Evolutionary conservation across 2,797 vertebrate species (phyloP).

Genomic region (Pelobates cultripes): DNA sequence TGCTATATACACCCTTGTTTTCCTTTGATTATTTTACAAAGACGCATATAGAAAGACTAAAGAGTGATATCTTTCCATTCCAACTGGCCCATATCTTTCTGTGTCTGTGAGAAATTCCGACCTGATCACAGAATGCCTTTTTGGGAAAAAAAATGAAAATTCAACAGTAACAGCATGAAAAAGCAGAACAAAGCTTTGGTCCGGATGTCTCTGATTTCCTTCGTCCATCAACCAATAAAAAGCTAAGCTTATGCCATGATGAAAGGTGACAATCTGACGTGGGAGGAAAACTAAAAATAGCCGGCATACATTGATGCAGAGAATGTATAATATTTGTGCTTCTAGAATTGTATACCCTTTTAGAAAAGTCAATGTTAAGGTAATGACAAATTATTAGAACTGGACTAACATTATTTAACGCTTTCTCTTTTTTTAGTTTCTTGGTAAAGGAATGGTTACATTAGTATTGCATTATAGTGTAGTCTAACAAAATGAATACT

Average conservation of each 20-base stretch:
- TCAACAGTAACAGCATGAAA: neutral
- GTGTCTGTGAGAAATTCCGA: constrained; percentile 1
- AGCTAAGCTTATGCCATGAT: constrained; percentile 11
- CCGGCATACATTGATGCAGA: constrained; percentile 17
- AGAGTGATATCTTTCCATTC: constrained; percentile 4
- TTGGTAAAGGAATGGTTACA: too few relatives aligned
- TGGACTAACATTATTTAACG: neutral
- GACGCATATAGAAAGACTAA: constrained; percentile 2
- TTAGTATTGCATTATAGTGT: too few relatives aligned
- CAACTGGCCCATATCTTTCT: neutral
- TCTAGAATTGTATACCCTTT: constrained; percentile 25
- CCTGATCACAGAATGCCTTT: constrained; percentile 21
- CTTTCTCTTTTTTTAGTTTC: neutral
- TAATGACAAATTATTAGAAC: constrained; percentile 26
- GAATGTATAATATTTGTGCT: constrained; percentile 43
- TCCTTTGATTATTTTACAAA: constrained; percentile 34
- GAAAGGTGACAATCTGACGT: constrained; percentile 45
- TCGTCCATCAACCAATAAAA: constrained; percentile 31
- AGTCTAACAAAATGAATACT: neutral
- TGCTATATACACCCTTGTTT: constrained; percentile 24
- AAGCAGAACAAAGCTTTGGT: constrained; percentile 28
- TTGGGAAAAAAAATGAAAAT: neutral
- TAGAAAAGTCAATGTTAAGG: constrained; percentile 10
- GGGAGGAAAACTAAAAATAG: constrained; percentile 40
- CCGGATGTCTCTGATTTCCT: constrained; percentile 6